A percentile compares a stretch with the other conserved stretches of the same genome.
Evolutionary conservation across 1,140 invertebrate species (phyloP).

Genomic region (Neoseiulus cucumeris): DNA sequence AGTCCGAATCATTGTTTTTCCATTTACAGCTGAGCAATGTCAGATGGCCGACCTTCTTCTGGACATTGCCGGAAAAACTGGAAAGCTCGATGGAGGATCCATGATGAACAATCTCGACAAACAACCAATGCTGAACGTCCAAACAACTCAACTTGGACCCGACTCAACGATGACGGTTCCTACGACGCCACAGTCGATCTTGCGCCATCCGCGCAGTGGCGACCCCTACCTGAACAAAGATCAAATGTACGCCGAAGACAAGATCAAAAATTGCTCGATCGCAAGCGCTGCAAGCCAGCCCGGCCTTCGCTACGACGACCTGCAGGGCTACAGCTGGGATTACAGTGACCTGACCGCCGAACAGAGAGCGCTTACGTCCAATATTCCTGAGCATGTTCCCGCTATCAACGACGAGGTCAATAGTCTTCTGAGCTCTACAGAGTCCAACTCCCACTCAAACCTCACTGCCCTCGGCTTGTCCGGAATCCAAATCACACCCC

Average conservation of each 20-base stretch:
- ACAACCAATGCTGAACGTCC: neutral
- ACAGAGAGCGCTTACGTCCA: neutral
- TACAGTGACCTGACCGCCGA: constrained; percentile 10
- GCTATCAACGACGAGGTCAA: constrained; percentile 9
- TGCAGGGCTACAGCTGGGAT: constrained; percentile 10
- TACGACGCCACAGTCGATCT: neutral
- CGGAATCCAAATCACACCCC: neutral
- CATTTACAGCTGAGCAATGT: neutral
- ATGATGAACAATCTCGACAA: constrained; percentile 11
- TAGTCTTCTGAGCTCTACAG: constrained; percentile 11
- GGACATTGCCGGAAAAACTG: neutral
- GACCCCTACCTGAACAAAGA: neutral
- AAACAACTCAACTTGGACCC: neutral
- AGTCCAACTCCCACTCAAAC: constrained; percentile 7
- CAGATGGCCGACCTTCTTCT: constrained; percentile 9
- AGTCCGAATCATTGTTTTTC: neutral
- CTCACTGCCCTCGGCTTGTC: neutral
- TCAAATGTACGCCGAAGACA: constrained; percentile 7
- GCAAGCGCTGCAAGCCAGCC: constrained; percentile 10
- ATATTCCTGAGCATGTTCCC: constrained; percentile 5
- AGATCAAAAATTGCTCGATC: constrained; percentile 2
- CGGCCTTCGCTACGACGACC: constrained; percentile 8
- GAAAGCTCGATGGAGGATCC: neutral
- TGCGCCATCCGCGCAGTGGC: neutral
- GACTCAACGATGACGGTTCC: neutral